These are phyloP conservation scores for Yponomeuta evonymella DNA, from an alignment of 2,888 invertebrate genomes.

Conservation along the genomic window DNA sequence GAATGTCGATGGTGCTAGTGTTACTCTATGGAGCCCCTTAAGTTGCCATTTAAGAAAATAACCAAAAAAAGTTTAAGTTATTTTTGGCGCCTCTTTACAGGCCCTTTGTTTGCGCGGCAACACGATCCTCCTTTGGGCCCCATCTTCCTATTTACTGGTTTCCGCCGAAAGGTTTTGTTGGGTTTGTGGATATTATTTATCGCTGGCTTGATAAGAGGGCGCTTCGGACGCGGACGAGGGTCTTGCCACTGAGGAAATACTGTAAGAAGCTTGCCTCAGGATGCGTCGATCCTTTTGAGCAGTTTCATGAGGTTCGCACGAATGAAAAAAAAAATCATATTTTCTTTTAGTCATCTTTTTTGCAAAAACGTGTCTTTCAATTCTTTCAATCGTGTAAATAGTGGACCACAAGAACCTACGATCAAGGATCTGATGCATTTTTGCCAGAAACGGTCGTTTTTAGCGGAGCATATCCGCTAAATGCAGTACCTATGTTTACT, in stretches of 20 bases:
- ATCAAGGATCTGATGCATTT: no score
- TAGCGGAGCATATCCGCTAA: no score
- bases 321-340: no score
- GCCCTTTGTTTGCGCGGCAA: conserved; percentile 31
- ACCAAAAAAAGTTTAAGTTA: not conserved
- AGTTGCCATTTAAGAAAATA: not conserved
- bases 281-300: no score
- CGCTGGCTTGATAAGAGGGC: conserved; percentile 34
- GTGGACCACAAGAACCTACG: no score
- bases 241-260: not conserved
- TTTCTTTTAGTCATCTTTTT: no score
- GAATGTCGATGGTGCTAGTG: no score
- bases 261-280: not conserved
- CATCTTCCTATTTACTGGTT: conserved; percentile 21
- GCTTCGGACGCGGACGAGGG: conserved; percentile 6
- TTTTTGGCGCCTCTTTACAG: conserved; percentile 19
- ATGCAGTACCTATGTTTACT: no score
- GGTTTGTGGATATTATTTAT: conserved; percentile 31
- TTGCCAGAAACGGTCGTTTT: no score
- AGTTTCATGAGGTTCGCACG: no score
- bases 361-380: no score
- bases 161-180: conserved; percentile 29
- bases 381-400: no score
- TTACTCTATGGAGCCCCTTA: not conserved
- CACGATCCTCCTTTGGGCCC: conserved; percentile 23